Evolutionary conservation across 2,113 vertebrate species (phyloP).

Genomic region (Tetraodon nigroviridis): DNA sequence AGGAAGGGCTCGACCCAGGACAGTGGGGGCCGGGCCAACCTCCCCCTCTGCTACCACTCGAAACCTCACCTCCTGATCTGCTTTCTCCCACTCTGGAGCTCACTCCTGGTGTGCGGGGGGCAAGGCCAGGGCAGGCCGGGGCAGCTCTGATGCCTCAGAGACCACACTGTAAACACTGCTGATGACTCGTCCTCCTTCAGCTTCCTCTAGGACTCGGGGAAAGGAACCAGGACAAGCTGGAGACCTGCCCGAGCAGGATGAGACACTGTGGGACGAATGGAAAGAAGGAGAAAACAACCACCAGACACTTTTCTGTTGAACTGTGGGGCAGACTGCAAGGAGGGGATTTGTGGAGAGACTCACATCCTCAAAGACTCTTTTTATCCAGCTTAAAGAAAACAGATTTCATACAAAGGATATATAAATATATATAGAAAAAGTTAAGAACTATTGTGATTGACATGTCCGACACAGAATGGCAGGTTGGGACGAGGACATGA

Average conservation of each 20-base stretch:
- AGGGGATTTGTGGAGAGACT: constrained; percentile 59
- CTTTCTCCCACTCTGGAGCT: constrained; percentile 45
- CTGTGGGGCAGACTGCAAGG: constrained; percentile 59
- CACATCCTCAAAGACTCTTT: constrained; percentile 66
- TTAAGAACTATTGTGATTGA: constrained; percentile 72
- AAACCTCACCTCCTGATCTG: constrained; percentile 46
- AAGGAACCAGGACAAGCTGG: constrained; percentile 7
- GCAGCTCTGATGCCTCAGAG: constrained; percentile 40
- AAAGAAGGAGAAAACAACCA: constrained; percentile 53
- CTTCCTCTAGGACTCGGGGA: constrained; percentile 32
- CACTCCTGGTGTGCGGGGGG: constrained; percentile 35
- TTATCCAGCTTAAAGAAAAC: constrained; percentile 65
- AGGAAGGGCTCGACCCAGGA: constrained; percentile 41
- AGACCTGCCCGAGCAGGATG: constrained; percentile 12
- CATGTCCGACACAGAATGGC: constrained; percentile 57
- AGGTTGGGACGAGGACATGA: constrained; percentile 56
- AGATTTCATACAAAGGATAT: constrained; percentile 76
- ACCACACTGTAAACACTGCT: constrained; percentile 62
- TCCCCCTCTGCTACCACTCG: constrained; percentile 40
- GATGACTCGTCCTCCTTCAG: constrained; percentile 43
- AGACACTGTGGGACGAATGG: constrained; percentile 27
- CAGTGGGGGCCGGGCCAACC: constrained; percentile 44
- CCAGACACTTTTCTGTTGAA: constrained; percentile 67
- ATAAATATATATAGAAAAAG: constrained; percentile 75
- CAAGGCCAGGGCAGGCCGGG: constrained; percentile 20